Percentiles rank a stretch among this genome's conserved stretches.
Conservation (phyloP, 1,140 invertebrate species). For the Melanaphis sacchari region DNA sequence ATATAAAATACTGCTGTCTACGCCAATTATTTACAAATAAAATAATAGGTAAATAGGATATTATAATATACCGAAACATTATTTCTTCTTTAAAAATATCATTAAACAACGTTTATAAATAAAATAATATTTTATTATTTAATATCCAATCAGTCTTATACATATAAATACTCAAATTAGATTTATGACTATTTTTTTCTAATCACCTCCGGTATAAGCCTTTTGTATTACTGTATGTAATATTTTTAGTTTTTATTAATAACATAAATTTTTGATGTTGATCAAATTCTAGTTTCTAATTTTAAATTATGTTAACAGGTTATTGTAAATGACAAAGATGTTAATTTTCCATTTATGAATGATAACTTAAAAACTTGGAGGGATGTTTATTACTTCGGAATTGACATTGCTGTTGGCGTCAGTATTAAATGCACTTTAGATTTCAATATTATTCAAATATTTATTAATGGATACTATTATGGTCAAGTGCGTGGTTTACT, state of each 20-base stretch:
- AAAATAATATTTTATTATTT: no score
- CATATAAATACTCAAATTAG: neutral
- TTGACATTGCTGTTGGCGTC: constrained; percentile 64
- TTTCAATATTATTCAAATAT: constrained; percentile 71
- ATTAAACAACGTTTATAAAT: neutral
- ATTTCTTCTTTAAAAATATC: neutral
- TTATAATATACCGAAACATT: neutral
- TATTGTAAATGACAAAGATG: neutral
- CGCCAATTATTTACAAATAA: neutral
- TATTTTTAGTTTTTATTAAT: neutral
- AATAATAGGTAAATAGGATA: neutral
- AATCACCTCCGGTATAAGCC: neutral
- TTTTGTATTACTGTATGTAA: neutral
- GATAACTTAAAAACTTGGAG: constrained; percentile 65
- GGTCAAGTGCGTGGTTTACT: constrained; percentile 83
- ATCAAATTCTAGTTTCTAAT: neutral
- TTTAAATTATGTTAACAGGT: neutral
- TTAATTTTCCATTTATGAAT: constrained; percentile 63
- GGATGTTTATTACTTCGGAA: constrained; percentile 63
- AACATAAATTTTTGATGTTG: neutral
- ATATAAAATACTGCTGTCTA: neutral
- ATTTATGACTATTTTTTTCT: neutral
- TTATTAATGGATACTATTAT: constrained; percentile 79
- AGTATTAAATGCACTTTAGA: constrained; percentile 67
- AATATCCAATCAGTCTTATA: no score